Conservation (phyloP, 2,888 invertebrate species). For the Perizoma flavofasciatum region DNA sequence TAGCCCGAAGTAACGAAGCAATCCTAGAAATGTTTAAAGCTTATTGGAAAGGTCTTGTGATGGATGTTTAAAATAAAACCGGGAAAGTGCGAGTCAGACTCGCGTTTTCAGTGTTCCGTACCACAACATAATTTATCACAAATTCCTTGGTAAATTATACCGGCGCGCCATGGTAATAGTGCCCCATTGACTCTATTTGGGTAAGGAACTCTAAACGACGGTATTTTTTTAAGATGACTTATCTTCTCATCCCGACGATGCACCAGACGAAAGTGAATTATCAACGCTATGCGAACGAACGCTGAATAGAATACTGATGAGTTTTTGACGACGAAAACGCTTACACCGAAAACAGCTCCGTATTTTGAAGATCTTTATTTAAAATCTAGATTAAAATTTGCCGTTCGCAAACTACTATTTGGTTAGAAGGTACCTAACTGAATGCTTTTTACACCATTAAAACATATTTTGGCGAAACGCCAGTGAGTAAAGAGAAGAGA, state of each 20-base stretch:
- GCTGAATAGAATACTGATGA: conserved; percentile 49
- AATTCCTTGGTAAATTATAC: too few species aligned
- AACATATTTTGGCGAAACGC: conserved; percentile 51
- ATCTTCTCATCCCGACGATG: conserved; percentile 11
- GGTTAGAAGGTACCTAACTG: conserved; percentile 27
- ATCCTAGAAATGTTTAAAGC: too few species aligned
- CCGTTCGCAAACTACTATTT: conserved; percentile 25
- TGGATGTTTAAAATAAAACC: too few species aligned
- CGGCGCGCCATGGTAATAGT: too few species aligned
- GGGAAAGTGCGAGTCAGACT: too few species aligned
- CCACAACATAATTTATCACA: too few species aligned
- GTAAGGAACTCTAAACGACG: too few species aligned
- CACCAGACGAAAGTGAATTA: conserved; percentile 48
- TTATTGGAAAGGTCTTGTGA: too few species aligned
- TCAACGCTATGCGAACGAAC: conserved; percentile 41
- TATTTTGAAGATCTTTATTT: conserved; percentile 15
- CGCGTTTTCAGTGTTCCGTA: too few species aligned
- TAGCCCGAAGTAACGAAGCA: too few species aligned
- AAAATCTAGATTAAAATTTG: background rate
- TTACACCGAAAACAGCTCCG: conserved; percentile 32
- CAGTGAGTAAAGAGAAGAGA: conserved; percentile 44
- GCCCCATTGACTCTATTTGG: too few species aligned
- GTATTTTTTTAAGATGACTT: conserved; percentile 5
- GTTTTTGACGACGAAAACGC: conserved; percentile 49
- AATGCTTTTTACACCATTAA: conserved; percentile 46